Base-by-base conservation (phyloP, 2,888 invertebrate genomes). In the Rhimphoctona megacephalus region DNA sequence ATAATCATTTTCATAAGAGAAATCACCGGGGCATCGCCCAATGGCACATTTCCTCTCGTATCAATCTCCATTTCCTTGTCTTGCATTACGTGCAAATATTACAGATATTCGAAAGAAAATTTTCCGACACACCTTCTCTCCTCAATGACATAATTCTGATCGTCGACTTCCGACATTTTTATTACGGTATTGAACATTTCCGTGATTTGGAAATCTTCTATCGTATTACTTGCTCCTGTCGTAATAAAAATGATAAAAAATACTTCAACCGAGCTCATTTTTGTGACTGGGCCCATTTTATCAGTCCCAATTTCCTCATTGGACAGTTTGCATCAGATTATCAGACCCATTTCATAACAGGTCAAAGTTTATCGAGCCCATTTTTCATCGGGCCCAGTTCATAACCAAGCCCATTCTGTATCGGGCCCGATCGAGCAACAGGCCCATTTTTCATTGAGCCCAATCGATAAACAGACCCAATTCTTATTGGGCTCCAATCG, bases 131-230 rank as follows among this genome's bases (percentile, higher is more conserved):
- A 64, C 64, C 69, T 77, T 39, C 67, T 25, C 69, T n/a, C 57
- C 64, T 22, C 57, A 78, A 83, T 79, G 67, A 79, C 79, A 78
- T 78, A 83, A 83, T 74, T 80, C 74, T 33, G 84, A 84, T 80
- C 54, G 67, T 61, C 43, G 36, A 67, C 49, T 74, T 80, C 79
- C 84, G 79, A 69, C 74, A 46, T 19, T 49, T 19, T 74, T 39
- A 80, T 74, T 69, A n/a, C 33, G 19, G 19, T 19, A 30, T 49
- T 25, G 43, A 33, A 73, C 22, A 43, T 78, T 78, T 78, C 78
- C 67, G 67, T 9, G 0, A 46, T 17, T 43, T 22, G 67, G 39
- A 66, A 67, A 43, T 52, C 54, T 49, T 36, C 33, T 43, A 8
- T 22, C n/a, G 30, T 39, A 43, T 69, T 67, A 69, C 76, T n/a